Conservation (phyloP, 2,888 invertebrate species). For the Exephanes ischioxanthus region DNA sequence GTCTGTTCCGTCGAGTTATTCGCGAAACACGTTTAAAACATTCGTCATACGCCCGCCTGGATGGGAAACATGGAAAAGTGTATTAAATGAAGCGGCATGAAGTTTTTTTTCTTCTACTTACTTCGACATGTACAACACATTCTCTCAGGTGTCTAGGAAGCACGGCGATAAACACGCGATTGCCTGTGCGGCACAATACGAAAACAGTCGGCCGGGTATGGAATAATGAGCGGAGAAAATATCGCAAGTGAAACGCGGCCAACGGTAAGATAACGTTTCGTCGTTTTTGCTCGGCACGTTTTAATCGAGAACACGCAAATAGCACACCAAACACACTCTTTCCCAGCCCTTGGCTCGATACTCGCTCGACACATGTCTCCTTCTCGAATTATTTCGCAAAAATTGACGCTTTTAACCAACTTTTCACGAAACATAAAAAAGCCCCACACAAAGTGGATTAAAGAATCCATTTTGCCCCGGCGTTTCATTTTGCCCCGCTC, state of each 20-base stretch:
- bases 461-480: too few relatives aligned
- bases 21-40: slow-evolving; percentile 26
- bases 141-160: slow-evolving; percentile 23
- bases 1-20: slow-evolving; percentile 20
- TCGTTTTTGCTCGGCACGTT: slow-evolving; percentile 37
- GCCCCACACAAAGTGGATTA: too few relatives aligned
- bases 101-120: slow-evolving; percentile 42
- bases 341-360: slow-evolving; percentile 10
- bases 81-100: slow-evolving; percentile 34
- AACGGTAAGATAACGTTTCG: slow-evolving; percentile 53
- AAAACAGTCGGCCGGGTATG: slow-evolving; percentile 26
- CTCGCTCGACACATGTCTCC: slow-evolving; percentile 18
- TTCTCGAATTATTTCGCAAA: slow-evolving; percentile 13
- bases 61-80: neutral
- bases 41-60: neutral
- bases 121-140: slow-evolving; percentile 2
- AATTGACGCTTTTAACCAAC: too few relatives aligned
- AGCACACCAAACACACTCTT: slow-evolving; percentile 36
- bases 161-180: slow-evolving; percentile 4
- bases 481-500: too few relatives aligned
- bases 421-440: too few relatives aligned
- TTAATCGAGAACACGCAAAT: slow-evolving; percentile 45
- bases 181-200: neutral
- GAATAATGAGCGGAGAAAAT: slow-evolving; percentile 54
- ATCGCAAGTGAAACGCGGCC: slow-evolving; percentile 64